Evolutionary conservation across 2,888 invertebrate species (phyloP).

Genomic region (Diarsia rubi): DNA sequence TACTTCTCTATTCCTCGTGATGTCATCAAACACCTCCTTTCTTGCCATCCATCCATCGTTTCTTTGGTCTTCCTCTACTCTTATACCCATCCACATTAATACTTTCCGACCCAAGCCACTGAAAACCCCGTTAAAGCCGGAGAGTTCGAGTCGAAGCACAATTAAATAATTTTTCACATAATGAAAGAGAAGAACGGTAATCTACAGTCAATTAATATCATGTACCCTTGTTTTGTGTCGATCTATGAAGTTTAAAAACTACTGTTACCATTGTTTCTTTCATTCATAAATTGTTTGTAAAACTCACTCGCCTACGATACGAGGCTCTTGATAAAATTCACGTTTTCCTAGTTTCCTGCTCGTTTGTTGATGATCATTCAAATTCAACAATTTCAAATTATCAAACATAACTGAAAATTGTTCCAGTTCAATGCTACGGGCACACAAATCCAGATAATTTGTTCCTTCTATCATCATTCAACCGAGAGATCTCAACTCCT

Average conservation of each 20-base stretch:
- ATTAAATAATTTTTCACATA: neutral
- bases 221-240: neutral
- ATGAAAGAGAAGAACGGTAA: neutral
- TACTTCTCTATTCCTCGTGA: too few species aligned
- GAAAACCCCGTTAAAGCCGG: neutral
- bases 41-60: too few species aligned
- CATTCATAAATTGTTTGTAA: constrained; percentile 50
- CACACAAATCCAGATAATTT: neutral
- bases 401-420: too few species aligned
- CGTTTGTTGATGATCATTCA: neutral
- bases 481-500: rapidly evolving
- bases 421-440: neutral
- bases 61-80: too few species aligned
- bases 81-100: too few species aligned
- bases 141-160: neutral
- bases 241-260: constrained; percentile 19
- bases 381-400: neutral
- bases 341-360: constrained; percentile 21
- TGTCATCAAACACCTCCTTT: too few species aligned
- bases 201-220: neutral
- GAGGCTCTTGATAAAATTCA: constrained; percentile 34
- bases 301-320: constrained; percentile 33
- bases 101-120: neutral
- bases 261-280: constrained; percentile 32
- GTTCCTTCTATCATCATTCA: too few species aligned